Percentiles rank a stretch among this genome's conserved stretches.
Evolutionary conservation across 2,113 vertebrate species (phyloP).

Genomic region (Cochlearius cochlearius): DNA sequence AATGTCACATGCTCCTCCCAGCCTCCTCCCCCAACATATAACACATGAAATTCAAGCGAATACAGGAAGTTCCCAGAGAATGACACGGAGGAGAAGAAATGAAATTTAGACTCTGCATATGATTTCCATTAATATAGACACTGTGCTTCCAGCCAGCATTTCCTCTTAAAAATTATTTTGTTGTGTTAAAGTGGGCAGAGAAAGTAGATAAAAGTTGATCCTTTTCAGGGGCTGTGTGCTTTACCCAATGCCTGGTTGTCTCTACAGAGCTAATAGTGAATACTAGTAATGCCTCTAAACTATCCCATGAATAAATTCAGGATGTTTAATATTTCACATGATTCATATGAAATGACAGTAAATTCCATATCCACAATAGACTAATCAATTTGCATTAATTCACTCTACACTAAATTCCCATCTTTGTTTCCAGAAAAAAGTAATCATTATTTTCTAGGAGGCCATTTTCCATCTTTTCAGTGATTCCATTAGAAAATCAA

Average conservation of each 20-base stretch:
- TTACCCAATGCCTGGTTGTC: background rate
- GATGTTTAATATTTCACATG: background rate
- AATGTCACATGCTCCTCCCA: background rate
- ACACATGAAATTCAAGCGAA: background rate
- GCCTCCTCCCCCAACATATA: background rate
- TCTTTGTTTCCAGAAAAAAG: background rate
- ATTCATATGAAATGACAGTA: background rate
- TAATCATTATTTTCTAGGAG: background rate
- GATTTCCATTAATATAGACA: background rate
- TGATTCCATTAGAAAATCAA: background rate
- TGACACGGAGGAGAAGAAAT: background rate
- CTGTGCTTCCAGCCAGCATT: background rate
- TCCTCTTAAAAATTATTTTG: background rate
- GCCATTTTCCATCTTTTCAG: background rate
- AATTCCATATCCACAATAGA: background rate
- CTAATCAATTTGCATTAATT: background rate
- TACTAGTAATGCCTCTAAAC: background rate
- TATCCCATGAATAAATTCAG: background rate
- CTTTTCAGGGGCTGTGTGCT: background rate
- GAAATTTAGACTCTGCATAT: background rate
- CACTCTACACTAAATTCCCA: background rate
- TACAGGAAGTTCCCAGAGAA: background rate
- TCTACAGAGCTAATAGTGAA: background rate
- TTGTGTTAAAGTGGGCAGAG: background rate
- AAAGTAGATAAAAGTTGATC: background rate